Evolutionary conservation across 1,140 invertebrate genomes (phyloP), one percentile per base, ranked within the genome.

Genomic region (Andricus grossulariae): DNA sequence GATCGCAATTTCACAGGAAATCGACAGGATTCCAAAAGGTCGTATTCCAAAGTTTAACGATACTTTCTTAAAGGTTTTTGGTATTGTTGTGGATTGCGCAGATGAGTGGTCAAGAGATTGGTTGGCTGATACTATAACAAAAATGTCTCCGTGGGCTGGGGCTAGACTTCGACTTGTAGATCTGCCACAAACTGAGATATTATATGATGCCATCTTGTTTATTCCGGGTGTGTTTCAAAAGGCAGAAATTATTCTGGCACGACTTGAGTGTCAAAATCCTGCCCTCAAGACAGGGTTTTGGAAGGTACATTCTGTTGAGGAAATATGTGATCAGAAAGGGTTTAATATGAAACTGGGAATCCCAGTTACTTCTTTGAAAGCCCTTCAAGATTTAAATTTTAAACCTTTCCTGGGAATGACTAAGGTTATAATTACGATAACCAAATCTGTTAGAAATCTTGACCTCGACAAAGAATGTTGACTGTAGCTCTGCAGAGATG

Each of bases 21-120:
- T 66, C n/a, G 25, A 39, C 12, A 45, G 39, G 10, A 66, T 66
- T n/a, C 10, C 32, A 7, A 13, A 32, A 7, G 15, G 11, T 2
- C 60, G 4, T 39, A 16, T n/a, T 45, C 60, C 60, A 32, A 13
- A 8, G 11, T 45, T 66, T 39, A 39, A n/a, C 3, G 32, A 66
- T 39, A 39, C 11, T 45, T 66, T 39, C 16, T 39, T 66, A 7
- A 39, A 21, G n/a, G 1, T 39, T 32, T 25, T 15, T 15, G 60
- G 60, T 8, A 66, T 66, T 32, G n/a, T 66, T 39, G 21, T 25
- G 15, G 60, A 66, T 2, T 66, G 60, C 8, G 60, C 25, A 15
- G 60, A 66, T 16, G 60, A 66, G 25, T 66, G 25, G 25, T 66
- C 60, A 12, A 39, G 32, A 2, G 60, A 66, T 8, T 66, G 60